Evolutionary conservation across 1,140 invertebrate species (phyloP).

Genomic region (Procambarus virginalis): DNA sequence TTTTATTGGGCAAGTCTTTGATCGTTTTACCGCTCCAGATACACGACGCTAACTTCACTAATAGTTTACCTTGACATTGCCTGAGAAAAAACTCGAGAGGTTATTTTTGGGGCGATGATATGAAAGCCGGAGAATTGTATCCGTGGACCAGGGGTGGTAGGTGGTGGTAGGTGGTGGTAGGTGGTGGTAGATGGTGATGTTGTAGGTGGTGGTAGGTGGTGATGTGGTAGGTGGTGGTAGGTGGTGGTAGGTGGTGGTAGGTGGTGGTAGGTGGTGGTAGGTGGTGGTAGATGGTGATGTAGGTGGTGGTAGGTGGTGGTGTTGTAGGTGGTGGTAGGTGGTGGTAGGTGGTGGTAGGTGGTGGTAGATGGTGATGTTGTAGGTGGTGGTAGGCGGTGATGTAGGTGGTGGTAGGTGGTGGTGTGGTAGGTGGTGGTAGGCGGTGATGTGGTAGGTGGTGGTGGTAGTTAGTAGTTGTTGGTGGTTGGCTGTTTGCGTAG

Average conservation of each 20-base stretch:
- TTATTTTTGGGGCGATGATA: slow-evolving; percentile 5
- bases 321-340: background rate
- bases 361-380: too few species aligned
- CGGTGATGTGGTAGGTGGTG: background rate
- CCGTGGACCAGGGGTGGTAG: background rate
- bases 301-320: background rate
- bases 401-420: background rate
- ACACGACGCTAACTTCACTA: slow-evolving; percentile 22
- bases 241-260: too few species aligned
- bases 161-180: background rate
- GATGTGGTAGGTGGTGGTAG: too few species aligned
- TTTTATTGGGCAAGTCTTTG: slow-evolving; percentile 28
- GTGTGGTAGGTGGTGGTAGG: background rate
- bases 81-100: slow-evolving; percentile 7
- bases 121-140: background rate
- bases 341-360: background rate
- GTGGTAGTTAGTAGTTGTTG: too few species aligned
- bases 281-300: background rate
- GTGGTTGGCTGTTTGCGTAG: too few species aligned
- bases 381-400: too few species aligned
- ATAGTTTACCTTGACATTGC: slow-evolving; percentile 37
- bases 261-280: background rate
- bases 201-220: too few species aligned
- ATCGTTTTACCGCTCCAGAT: slow-evolving; percentile 19
- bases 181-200: background rate